phyloP scores from a whole-genome alignment of 2,797 vertebrate genomes.

The Oreochromis mossambicus region DNA sequence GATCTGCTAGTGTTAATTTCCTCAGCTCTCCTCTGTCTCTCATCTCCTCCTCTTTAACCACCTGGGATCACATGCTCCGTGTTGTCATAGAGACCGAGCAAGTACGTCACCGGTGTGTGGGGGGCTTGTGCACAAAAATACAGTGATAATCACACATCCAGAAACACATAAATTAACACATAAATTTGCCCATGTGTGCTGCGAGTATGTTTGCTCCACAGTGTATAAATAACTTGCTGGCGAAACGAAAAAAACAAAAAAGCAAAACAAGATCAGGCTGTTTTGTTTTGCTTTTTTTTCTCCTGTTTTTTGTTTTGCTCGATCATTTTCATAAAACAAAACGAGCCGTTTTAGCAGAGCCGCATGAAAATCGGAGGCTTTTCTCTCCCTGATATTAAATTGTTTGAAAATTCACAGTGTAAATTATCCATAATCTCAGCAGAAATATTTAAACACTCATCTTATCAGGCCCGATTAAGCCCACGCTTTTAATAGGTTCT shows the following conservation, averaged over 20 bases:
- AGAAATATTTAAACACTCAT: slow-evolving; percentile 57
- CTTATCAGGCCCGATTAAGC: slow-evolving; percentile 66
- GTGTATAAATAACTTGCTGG: slow-evolving; percentile 38
- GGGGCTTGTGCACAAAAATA: slow-evolving; percentile 13
- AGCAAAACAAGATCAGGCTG: not conserved
- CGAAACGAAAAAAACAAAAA: not conserved
- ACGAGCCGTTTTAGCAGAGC: slow-evolving; percentile 23
- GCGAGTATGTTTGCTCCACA: slow-evolving; percentile 12
- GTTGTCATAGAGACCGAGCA: slow-evolving; percentile 65
- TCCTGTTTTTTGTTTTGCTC: not conserved
- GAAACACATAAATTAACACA: slow-evolving; percentile 24
- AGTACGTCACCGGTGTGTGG: slow-evolving; percentile 26
- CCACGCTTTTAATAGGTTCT: slow-evolving; percentile 60
- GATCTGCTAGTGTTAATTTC: slow-evolving; percentile 35
- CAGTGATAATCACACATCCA: slow-evolving; percentile 29
- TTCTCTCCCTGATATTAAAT: not conserved
- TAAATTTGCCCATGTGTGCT: slow-evolving; percentile 18
- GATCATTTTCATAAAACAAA: slow-evolving; percentile 33
- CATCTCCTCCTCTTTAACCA: slow-evolving; percentile 21
- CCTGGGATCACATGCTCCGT: slow-evolving; percentile 35
- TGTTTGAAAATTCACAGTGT: slow-evolving; percentile 22
- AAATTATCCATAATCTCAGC: slow-evolving; percentile 59
- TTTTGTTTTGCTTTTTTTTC: not conserved
- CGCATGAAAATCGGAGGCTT: slow-evolving; percentile 2
- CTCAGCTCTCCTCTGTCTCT: slow-evolving; percentile 16